phyloP scores from a whole-genome alignment of 1,140 invertebrate species.

The Holotrichia oblita region DNA sequence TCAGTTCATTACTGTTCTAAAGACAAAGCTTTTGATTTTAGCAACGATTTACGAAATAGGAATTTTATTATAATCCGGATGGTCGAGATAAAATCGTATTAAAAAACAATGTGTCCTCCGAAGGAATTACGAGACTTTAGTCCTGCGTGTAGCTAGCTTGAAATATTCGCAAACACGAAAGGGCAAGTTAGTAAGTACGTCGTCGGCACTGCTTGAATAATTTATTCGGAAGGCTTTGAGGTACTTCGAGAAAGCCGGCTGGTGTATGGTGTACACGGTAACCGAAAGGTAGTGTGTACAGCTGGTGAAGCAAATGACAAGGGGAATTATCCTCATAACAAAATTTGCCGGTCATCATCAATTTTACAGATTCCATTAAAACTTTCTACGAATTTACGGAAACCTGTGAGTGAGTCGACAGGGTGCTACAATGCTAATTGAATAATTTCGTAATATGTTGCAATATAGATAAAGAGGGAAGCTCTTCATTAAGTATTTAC shows the following conservation, averaged over 20 bases:
- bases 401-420: background rate
- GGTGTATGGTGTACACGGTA: background rate
- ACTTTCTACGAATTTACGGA: background rate
- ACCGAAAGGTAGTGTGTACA: background rate
- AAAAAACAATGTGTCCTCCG: background rate
- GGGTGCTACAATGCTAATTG: background rate
- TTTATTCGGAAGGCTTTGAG: background rate
- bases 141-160: background rate
- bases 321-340: conserved; percentile 16
- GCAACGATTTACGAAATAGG: background rate
- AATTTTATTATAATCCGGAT: background rate
- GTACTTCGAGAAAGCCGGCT: background rate
- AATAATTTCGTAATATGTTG: background rate
- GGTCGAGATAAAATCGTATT: background rate
- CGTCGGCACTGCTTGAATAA: background rate
- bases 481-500: too few species aligned
- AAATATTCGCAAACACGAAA: conserved; percentile 4
- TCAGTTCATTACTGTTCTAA: too few species aligned
- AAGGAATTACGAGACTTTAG: conserved; percentile 7
- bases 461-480: background rate
- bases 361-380: conserved; percentile 21
- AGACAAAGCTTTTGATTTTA: too few species aligned
- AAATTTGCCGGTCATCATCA: conserved; percentile 4
- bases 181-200: background rate
- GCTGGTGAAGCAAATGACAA: background rate